A percentile compares a stretch with the other conserved stretches of the same genome.
Evolutionary conservation across 2,888 invertebrate species (phyloP).

Genomic region (Cryptus armator): DNA sequence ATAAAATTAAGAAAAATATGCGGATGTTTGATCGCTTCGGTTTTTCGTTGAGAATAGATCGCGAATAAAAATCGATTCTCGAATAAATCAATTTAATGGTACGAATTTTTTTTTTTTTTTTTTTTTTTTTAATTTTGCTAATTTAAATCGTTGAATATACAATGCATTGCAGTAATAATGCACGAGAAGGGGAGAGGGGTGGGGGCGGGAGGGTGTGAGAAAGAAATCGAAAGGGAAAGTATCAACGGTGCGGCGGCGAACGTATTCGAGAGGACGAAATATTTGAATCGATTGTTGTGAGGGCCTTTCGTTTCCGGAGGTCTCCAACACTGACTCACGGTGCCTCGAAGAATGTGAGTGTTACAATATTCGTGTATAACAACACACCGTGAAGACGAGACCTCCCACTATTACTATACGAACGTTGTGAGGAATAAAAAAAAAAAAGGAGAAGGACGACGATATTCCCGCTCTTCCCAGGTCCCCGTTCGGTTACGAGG

Average conservation of each 20-base stretch:
- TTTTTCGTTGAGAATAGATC: no score
- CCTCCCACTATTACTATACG: constrained; percentile 67
- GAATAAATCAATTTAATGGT: not conserved
- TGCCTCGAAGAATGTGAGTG: not conserved
- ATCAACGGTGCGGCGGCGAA: no score
- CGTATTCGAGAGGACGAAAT: not conserved
- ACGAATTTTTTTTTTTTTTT: no score
- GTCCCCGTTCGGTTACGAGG: constrained; percentile 53
- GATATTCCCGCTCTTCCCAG: constrained; percentile 57
- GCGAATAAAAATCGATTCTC: not conserved
- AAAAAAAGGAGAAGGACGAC: constrained; percentile 7
- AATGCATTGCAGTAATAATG: no score
- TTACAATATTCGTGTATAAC: constrained; percentile 26
- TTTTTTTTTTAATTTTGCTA: no score
- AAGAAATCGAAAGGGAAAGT: no score
- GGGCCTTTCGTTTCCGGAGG: not conserved
- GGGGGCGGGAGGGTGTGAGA: no score
- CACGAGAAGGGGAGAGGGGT: no score
- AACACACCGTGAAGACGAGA: constrained; percentile 21
- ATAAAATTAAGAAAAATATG: not conserved
- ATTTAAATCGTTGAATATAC: no score
- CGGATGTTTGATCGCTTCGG: no score
- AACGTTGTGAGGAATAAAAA: not conserved
- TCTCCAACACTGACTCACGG: not conserved
- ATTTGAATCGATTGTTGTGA: not conserved